Evolutionary conservation across 2,113 vertebrate genomes (phyloP).

Genomic region (Myotis davidii): DNA sequence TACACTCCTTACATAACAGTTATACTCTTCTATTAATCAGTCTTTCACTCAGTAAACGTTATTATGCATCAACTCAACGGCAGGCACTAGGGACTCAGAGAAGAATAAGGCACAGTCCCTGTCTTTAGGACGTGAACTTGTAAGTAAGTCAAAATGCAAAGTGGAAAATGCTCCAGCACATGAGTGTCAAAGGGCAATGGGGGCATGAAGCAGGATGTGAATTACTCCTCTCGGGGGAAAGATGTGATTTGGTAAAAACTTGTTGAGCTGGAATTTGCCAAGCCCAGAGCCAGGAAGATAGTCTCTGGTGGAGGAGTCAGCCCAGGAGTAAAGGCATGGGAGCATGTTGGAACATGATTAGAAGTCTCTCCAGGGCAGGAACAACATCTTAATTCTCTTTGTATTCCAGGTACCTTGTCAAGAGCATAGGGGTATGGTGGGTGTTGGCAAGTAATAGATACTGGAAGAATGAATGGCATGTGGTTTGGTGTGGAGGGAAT

Average conservation of each 20-base stretch:
- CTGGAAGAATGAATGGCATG: neutral
- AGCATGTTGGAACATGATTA: fast-evolving
- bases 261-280: neutral
- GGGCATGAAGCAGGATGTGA: neutral
- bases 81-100: neutral
- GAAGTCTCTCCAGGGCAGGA: neutral
- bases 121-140: neutral
- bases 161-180: neutral
- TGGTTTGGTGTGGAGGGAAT: neutral
- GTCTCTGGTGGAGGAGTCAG: neutral
- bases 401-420: neutral
- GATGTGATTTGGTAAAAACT: neutral
- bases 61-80: neutral
- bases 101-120: slow-evolving; percentile 60
- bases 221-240: neutral
- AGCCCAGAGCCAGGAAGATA: neutral
- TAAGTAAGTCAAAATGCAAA: slow-evolving; percentile 2
- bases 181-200: neutral
- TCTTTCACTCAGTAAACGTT: neutral
- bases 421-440: neutral
- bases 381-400: neutral
- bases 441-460: neutral
- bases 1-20: neutral
- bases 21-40: neutral
- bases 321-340: neutral